Evolutionary conservation across 2,797 vertebrate species (phyloP).

Genomic region (Gadopsis bispinosus): DNA sequence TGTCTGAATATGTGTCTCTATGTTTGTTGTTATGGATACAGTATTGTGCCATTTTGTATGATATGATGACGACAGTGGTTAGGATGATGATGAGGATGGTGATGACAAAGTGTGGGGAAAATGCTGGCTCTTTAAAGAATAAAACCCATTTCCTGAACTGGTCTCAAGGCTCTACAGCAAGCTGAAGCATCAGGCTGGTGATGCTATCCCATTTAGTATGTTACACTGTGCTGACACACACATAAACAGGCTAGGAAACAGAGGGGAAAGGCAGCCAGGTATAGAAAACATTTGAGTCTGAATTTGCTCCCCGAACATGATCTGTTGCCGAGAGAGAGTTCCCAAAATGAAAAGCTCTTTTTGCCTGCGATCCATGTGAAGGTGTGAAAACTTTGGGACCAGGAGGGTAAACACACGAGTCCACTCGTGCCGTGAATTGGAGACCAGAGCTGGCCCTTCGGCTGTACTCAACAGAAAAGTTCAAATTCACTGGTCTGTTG

Average conservation of each 20-base stretch:
- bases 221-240: neutral
- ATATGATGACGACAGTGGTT: conserved; percentile 21
- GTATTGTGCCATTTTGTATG: conserved; percentile 65
- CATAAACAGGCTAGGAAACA: neutral
- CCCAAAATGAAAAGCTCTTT: neutral
- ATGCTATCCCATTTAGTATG: neutral
- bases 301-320: conserved; percentile 21
- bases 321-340: neutral
- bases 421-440: conserved; percentile 11
- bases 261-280: neutral
- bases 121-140: conserved; percentile 58
- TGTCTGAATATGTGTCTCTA: conserved; percentile 64
- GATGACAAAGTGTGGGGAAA: conserved; percentile 32
- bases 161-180: conserved; percentile 49
- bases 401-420: neutral
- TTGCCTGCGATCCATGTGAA: conserved; percentile 1
- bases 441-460: neutral
- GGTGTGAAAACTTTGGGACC: neutral
- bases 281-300: neutral
- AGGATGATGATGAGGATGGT: conserved; percentile 15
- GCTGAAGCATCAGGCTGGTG: conserved; percentile 20
- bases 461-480: conserved; percentile 30
- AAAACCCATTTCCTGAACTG: conserved; percentile 63
- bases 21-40: conserved; percentile 61
- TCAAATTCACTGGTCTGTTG: conserved; percentile 31